Evolutionary conservation across 2,888 invertebrate species (phyloP).

Genomic region (Eupeodes latifasciatus): DNA sequence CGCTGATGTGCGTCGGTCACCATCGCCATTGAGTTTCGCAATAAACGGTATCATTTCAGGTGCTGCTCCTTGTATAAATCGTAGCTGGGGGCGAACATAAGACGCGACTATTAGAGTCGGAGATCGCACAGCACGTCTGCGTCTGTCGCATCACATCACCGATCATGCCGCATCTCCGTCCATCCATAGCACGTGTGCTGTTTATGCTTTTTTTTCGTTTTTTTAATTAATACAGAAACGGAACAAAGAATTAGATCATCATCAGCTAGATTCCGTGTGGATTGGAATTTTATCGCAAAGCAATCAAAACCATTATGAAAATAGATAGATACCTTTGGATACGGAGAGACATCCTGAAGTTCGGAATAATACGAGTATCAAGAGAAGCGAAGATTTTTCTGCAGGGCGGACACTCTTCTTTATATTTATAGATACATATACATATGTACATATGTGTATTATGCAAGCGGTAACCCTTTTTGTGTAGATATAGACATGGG

Average conservation of each 20-base stretch:
- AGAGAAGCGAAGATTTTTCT: slow-evolving; percentile 50
- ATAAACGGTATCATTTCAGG: slow-evolving; percentile 61
- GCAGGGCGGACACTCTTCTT: slow-evolving; percentile 65
- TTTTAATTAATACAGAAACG: slow-evolving; percentile 67
- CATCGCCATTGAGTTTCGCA: slow-evolving; percentile 17
- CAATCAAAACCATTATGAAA: slow-evolving; percentile 51
- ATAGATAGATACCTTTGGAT: not conserved
- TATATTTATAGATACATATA: not conserved
- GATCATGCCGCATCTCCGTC: not conserved
- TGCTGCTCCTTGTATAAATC: slow-evolving; percentile 53
- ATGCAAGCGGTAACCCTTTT: slow-evolving; percentile 68
- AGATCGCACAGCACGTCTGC: not conserved
- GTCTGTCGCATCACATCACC: not conserved
- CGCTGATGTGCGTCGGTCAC: not conserved
- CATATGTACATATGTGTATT: slow-evolving; percentile 32
- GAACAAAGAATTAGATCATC: slow-evolving; percentile 63
- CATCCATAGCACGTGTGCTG: slow-evolving; percentile 61
- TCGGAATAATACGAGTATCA: slow-evolving; percentile 22
- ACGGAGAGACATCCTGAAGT: slow-evolving; percentile 19
- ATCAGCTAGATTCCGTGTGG: slow-evolving; percentile 67
- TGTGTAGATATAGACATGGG: slow-evolving; percentile 49
- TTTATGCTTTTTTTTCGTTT: slow-evolving; percentile 26
- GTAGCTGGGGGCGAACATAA: slow-evolving; percentile 55
- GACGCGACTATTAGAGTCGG: slow-evolving; percentile 29
- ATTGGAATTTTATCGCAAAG: slow-evolving; percentile 72